Evolutionary conservation across 2,113 vertebrate species (phyloP).

Genomic region (Jacana jacana): DNA sequence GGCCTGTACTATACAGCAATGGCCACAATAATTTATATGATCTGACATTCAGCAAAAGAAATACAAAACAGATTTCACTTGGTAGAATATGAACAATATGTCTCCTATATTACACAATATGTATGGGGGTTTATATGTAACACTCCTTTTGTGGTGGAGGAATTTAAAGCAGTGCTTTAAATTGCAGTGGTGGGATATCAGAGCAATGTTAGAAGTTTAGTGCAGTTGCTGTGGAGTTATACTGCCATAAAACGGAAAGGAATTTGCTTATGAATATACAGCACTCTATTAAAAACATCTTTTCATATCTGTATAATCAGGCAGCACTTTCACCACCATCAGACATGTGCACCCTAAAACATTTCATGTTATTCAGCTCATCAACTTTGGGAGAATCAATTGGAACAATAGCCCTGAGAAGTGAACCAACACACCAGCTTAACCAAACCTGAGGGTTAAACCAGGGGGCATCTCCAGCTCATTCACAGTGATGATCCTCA

Average conservation of each 20-base stretch:
- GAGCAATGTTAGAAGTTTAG: neutral
- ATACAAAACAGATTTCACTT: slow-evolving; percentile 11
- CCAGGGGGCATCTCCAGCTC: neutral
- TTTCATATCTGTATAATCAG: neutral
- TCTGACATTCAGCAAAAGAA: slow-evolving; percentile 5
- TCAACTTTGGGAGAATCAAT: neutral
- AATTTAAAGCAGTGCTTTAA: neutral
- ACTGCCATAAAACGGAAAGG: neutral
- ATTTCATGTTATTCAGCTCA: neutral
- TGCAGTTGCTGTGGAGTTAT: neutral
- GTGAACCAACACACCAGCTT: neutral
- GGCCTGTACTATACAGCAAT: neutral
- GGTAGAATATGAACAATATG: neutral
- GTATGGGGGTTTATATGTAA: neutral
- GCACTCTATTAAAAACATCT: neutral
- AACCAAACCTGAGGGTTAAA: neutral
- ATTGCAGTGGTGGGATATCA: neutral
- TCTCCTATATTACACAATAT: neutral
- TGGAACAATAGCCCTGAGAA: neutral
- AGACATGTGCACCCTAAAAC: neutral
- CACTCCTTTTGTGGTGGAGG: neutral
- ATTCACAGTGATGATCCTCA: neutral
- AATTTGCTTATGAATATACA: neutral
- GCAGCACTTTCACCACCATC: neutral
- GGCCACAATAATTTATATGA: neutral